Percentiles rank a stretch among this genome's conserved stretches.
Conservation (phyloP, 2,113 vertebrate species). For the Nansenia antarctica region DNA sequence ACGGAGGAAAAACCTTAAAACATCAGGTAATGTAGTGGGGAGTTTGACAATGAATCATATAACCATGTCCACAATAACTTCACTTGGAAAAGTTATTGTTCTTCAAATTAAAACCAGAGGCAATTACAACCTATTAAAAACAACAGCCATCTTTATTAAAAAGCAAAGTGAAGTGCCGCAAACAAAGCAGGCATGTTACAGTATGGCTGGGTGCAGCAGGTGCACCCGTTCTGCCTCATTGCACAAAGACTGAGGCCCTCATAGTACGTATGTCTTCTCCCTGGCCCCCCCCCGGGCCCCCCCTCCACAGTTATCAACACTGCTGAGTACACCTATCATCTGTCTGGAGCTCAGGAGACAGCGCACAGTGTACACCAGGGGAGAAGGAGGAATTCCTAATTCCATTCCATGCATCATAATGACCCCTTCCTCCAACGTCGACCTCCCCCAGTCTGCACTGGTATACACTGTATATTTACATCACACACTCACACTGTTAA, state of each 20-base stretch:
- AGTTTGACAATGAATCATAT: too few species aligned
- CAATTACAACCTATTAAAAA: constrained; percentile 28
- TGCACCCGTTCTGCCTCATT: constrained; percentile 2
- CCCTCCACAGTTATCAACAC: not conserved
- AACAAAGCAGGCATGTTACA: constrained; percentile 5
- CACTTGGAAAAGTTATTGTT: too few species aligned
- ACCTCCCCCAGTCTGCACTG: too few species aligned
- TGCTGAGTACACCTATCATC: constrained; percentile 8
- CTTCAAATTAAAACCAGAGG: not conserved
- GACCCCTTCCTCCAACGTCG: too few species aligned
- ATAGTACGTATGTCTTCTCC: not conserved
- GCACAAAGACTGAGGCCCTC: constrained; percentile 3
- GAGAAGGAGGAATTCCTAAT: too few species aligned
- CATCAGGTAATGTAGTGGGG: too few species aligned
- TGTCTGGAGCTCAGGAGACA: constrained; percentile 1
- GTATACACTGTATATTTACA: constrained; percentile 34
- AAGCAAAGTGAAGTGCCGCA: not conserved
- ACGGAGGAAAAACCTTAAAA: too few species aligned
- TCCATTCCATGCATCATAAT: too few species aligned
- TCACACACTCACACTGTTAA: not conserved
- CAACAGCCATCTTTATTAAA: constrained; percentile 47
- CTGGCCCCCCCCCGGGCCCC: not conserved
- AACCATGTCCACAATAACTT: too few species aligned
- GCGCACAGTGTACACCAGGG: too few species aligned
- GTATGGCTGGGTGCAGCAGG: constrained; percentile 7